Percentiles rank a stretch among this genome's conserved stretches.
Evolutionary conservation across 2,888 invertebrate species (phyloP).

Genomic region (Drosophila nr. medialis): DNA sequence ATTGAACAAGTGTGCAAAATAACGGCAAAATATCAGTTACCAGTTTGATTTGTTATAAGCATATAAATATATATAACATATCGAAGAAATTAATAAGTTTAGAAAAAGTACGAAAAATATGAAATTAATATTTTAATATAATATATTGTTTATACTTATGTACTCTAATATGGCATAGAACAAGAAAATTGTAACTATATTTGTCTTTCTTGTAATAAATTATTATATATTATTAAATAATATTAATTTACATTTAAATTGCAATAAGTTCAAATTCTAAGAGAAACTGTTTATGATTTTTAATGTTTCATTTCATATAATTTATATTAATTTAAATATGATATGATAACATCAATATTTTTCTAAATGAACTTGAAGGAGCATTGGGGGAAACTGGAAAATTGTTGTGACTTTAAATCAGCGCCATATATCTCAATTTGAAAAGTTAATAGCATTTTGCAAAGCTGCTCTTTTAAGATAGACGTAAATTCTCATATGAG

Average conservation of each 20-base stretch:
- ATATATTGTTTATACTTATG: too few species aligned
- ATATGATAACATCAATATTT: neutral
- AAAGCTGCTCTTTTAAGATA: neutral
- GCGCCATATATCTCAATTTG: neutral
- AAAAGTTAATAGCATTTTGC: neutral
- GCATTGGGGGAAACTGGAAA: neutral
- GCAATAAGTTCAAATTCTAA: neutral
- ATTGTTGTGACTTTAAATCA: neutral
- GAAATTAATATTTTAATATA: too few species aligned
- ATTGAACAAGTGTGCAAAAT: neutral
- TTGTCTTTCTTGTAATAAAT: too few species aligned
- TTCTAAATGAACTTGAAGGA: neutral
- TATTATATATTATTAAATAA: neutral
- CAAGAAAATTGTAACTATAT: too few species aligned
- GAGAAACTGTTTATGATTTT: neutral
- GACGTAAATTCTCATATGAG: slow-evolving; percentile 5
- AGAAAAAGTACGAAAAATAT: neutral
- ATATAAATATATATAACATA: too few species aligned
- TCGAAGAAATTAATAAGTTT: neutral
- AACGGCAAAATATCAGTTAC: neutral
- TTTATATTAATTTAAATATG: neutral
- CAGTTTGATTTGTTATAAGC: neutral
- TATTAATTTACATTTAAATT: neutral
- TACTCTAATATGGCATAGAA: too few species aligned
- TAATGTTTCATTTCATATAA: neutral